Evolutionary conservation across 1,140 invertebrate genomes (phyloP), one percentile per base, ranked within the genome.

Genomic region (Trypoxylus dichotomus): DNA sequence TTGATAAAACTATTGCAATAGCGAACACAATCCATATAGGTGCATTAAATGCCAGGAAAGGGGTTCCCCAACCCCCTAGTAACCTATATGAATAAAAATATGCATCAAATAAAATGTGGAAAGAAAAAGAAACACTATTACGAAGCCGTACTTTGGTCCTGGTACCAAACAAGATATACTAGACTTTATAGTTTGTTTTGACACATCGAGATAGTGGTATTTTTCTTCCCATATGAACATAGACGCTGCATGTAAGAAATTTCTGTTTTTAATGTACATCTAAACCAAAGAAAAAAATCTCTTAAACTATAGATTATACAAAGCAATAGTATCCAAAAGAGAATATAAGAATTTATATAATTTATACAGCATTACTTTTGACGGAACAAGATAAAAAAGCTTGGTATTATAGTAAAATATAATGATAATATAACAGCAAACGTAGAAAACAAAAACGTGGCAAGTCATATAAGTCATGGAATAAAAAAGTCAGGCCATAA

Each of bases 191-290:
- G 41, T 41, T 24, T n/a, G 32, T 41, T 74, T 74, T 8, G 72
- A 74, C 8, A 74, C n/a, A 41, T 74, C 72, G 3, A 74, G 25
- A 10, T 74, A 74, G 24, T 74, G 72, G 11, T 74, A 74, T 37
- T 74, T n/a, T 7, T 15, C 5, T 37, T 74, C 29, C 72, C 72
- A 74, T 1, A 74, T 74, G n/a, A 74, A 74, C 72, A 74, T 74
- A 11, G 32, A 37, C 41, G 27, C 72, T 74, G 24, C 3, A 5
- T 3, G 47, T 11, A 58, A 5, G 15, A 58, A 13, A 58, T n/a
- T n/a, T n/a, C n/a, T n/a, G n/a, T n/a, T n/a, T n/a, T n/a, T n/a
- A n/a, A n/a, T n/a, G n/a, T n/a, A n/a, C n/a, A n/a, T n/a, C n/a
- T n/a, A n/a, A n/a, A n/a, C n/a, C n/a, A n/a, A n/a, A n/a, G n/a